These are phyloP conservation scores for Leucophenga varia DNA, from an alignment of 1,140 invertebrate genomes.

Conservation along the genomic window DNA sequence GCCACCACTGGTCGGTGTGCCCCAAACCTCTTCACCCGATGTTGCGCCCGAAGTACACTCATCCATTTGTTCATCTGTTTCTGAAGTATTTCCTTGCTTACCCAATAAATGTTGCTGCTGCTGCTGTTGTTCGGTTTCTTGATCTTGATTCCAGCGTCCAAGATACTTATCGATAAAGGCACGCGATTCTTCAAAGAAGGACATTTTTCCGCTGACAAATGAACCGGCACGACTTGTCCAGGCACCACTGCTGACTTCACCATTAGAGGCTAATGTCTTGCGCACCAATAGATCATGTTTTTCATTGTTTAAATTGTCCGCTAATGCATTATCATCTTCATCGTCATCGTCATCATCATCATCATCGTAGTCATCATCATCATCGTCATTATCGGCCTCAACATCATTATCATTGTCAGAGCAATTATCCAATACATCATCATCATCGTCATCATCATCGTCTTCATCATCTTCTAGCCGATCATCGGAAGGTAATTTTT, in stretches of 20 bases:
- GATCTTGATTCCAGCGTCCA: slow-evolving; percentile 49
- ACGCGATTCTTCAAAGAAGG: slow-evolving; percentile 66
- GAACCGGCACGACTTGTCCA: slow-evolving; percentile 77
- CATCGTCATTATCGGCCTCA: slow-evolving; percentile 28
- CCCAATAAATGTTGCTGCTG: slow-evolving; percentile 20
- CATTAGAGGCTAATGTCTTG: slow-evolving; percentile 19
- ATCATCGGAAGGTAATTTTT: slow-evolving; percentile 61
- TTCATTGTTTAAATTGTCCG: slow-evolving; percentile 7
- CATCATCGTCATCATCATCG: slow-evolving; percentile 45
- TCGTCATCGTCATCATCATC: slow-evolving; percentile 24
- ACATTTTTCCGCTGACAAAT: slow-evolving; percentile 80
- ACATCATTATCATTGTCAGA: slow-evolving; percentile 45
- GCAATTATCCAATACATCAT: slow-evolving; percentile 51
- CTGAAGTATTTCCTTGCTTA: slow-evolving; percentile 52
- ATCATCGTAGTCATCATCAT: slow-evolving; percentile 13
- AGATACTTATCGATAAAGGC: slow-evolving; percentile 56
- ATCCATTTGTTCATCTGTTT: slow-evolving; percentile 61
- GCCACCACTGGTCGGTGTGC: slow-evolving; percentile 79
- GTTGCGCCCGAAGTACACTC: slow-evolving; percentile 74
- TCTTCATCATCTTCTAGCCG: slow-evolving; percentile 22
- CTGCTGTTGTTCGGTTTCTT: slow-evolving; percentile 24
- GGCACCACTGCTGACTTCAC: slow-evolving; percentile 59
- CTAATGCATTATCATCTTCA: slow-evolving; percentile 7
- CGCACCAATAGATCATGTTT: background rate
- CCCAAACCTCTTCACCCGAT: slow-evolving; percentile 82